Conservation (phyloP, 2,113 vertebrate species). For the Amblyornis subalaris region DNA sequence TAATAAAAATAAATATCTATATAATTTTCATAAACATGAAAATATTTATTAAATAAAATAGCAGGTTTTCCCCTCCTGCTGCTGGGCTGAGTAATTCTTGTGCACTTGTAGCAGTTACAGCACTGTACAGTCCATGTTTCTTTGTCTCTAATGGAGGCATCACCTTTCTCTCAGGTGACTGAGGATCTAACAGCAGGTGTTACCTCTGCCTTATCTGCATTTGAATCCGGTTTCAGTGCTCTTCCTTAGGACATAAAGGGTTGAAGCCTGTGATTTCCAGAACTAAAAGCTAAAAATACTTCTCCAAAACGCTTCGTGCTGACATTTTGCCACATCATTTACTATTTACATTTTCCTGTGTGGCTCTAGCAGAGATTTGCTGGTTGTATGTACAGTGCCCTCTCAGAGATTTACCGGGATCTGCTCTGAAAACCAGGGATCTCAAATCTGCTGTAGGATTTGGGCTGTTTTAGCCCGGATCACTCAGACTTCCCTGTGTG, state of each 20-base stretch:
- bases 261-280: background rate
- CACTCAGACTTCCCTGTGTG: background rate
- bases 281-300: conserved; percentile 23
- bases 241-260: background rate
- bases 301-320: background rate
- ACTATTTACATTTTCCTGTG: conserved; percentile 2
- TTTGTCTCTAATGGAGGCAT: conserved; percentile 11
- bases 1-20: background rate
- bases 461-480: background rate
- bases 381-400: background rate
- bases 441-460: background rate
- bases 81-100: background rate
- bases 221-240: conserved; percentile 28
- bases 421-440: background rate
- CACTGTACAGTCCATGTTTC: background rate
- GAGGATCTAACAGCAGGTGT: conserved; percentile 11
- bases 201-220: conserved; percentile 17
- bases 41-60: background rate
- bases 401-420: background rate
- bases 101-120: background rate
- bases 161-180: background rate
- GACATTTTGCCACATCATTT: background rate
- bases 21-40: background rate
- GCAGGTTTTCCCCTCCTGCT: background rate
- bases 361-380: background rate